Conservation (phyloP, 1,140 invertebrate genomes). For the Bilobella aurantiaca region DNA sequence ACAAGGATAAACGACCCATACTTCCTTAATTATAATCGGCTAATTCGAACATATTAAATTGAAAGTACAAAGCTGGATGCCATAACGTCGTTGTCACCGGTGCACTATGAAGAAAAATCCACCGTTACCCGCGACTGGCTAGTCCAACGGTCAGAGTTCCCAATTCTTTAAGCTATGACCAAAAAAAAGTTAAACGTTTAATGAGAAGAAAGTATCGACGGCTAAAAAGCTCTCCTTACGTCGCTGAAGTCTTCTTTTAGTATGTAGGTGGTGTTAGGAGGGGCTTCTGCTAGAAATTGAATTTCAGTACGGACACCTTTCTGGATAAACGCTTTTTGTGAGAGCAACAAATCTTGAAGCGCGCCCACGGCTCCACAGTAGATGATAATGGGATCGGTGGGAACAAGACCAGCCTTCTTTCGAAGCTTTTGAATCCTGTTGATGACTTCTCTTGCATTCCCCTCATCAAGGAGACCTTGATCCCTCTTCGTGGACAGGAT, state of each 20-base stretch:
- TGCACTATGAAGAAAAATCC: not conserved
- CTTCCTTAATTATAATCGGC: not conserved
- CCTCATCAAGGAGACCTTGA: slow-evolving; percentile 78
- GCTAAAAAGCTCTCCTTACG: not conserved
- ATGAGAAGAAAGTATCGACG: not conserved
- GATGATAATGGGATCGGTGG: slow-evolving; percentile 78
- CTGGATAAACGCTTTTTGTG: slow-evolving; percentile 65
- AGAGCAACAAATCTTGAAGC: slow-evolving; percentile 56
- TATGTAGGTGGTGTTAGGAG: slow-evolving; percentile 14
- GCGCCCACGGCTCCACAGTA: slow-evolving; percentile 57
- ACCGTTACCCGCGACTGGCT: not conserved
- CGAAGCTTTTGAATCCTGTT: slow-evolving; percentile 93
- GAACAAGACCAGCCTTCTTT: slow-evolving; percentile 89
- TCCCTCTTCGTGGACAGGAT: slow-evolving; percentile 54
- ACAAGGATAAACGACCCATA: too few relatives aligned
- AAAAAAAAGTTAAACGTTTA: not conserved
- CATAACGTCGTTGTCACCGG: not conserved
- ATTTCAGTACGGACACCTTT: slow-evolving; percentile 60
- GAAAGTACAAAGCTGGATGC: not conserved
- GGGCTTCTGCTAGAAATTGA: slow-evolving; percentile 4
- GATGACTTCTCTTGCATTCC: slow-evolving; percentile 83
- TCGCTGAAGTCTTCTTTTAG: slow-evolving; percentile 21
- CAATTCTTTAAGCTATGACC: not conserved
- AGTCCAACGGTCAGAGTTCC: not conserved
- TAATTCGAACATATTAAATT: not conserved